These are phyloP conservation scores for Stomatorhinus ivindoensis DNA, from an alignment of 2,113 vertebrate genomes.

Conservation along the genomic window DNA sequence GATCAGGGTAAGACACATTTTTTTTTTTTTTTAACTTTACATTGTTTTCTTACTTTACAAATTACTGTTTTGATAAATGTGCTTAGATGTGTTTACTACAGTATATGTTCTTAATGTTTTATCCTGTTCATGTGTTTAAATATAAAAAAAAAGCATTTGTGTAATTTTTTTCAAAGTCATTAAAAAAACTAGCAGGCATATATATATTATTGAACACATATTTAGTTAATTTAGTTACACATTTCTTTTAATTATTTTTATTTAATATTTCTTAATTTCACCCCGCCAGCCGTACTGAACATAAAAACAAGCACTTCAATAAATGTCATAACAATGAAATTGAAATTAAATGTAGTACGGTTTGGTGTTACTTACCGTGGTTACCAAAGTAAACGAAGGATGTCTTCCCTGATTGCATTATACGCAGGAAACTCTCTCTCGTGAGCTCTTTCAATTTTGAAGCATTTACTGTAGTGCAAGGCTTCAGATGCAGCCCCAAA, in stretches of 20 bases:
- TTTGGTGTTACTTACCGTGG: constrained; percentile 42
- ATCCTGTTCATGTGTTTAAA: no score
- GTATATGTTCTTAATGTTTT: no score
- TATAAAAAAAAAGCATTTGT: no score
- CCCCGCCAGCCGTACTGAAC: not conserved
- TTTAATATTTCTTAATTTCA: not conserved
- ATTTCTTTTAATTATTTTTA: not conserved
- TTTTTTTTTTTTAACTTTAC: no score
- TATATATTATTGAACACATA: not conserved
- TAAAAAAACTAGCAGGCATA: no score
- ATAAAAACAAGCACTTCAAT: not conserved
- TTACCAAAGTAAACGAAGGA: constrained; percentile 61
- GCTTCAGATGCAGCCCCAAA: constrained; percentile 30
- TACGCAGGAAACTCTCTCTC: constrained; percentile 43
- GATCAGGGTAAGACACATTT: no score
- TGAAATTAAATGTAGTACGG: not conserved
- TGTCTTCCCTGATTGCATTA: constrained; percentile 51
- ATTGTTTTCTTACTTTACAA: no score
- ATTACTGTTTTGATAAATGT: no score
- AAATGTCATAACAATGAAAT: not conserved
- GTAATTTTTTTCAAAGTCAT: not conserved
- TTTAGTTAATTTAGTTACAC: not conserved
- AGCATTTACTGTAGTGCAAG: constrained; percentile 31
- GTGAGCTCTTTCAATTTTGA: constrained; percentile 45
- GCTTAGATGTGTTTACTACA: no score